These are phyloP conservation scores for Epizoanthus scotinus DNA, from an alignment of 92 coral and sea anemone genomes.

Conservation along the genomic window DNA sequence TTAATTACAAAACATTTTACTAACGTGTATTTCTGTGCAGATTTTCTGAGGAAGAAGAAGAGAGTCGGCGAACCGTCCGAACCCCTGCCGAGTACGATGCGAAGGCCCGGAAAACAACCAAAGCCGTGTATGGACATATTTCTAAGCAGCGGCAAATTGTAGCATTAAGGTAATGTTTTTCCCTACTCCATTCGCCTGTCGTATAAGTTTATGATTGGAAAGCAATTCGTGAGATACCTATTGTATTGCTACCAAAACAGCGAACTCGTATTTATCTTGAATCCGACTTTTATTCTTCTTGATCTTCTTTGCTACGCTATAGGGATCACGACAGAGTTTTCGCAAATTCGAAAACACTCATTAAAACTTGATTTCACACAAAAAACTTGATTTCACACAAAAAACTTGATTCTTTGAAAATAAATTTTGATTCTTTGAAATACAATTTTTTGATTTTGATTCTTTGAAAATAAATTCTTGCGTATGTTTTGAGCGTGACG, in stretches of 20 bases:
- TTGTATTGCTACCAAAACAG: constrained; percentile 1
- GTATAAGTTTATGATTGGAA: background rate
- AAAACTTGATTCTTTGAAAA: too few species aligned
- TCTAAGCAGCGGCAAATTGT: constrained; percentile 4
- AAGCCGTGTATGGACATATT: constrained; percentile 20
- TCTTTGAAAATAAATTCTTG: too few species aligned
- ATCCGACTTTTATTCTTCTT: background rate
- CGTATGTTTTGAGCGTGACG: too few species aligned
- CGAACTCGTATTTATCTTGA: constrained; percentile 13
- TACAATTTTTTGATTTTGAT: background rate
- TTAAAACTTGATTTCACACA: too few species aligned
- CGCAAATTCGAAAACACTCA: too few species aligned
- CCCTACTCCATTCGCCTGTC: background rate
- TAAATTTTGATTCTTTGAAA: too few species aligned
- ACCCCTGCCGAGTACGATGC: constrained; percentile 25
- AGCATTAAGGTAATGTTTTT: constrained; percentile 16
- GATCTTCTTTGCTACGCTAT: background rate
- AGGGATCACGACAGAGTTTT: too few species aligned
- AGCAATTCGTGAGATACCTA: background rate
- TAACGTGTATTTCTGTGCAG: constrained; percentile 10
- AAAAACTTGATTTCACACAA: too few species aligned
- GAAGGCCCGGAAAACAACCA: background rate
- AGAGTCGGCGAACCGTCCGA: background rate
- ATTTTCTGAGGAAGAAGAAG: constrained; percentile 25
- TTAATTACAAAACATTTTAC: background rate